Evolutionary conservation across 2,888 invertebrate species (phyloP).

Genomic region (Dastarcus helophoroides): DNA sequence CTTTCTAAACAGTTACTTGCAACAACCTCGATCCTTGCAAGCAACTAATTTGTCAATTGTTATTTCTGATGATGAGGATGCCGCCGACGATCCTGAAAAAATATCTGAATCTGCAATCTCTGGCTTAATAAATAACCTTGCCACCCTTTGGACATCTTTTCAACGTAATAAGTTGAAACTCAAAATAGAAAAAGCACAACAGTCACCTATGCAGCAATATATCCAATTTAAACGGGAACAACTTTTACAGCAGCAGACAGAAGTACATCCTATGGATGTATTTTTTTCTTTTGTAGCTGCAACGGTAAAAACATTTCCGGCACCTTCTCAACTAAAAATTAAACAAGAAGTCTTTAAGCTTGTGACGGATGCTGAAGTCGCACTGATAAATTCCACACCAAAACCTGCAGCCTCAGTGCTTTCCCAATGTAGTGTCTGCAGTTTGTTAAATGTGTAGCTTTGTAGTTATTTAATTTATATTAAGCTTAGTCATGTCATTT

Average conservation of each 20-base stretch:
- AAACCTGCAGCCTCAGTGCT: neutral
- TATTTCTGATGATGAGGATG: constrained; percentile 2
- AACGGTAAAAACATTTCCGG: constrained; percentile 3
- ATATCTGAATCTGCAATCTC: no score
- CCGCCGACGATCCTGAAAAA: neutral
- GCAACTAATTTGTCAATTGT: neutral
- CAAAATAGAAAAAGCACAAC: neutral
- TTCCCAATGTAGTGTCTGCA: neutral
- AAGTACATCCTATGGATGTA: neutral
- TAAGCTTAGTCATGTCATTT: no score
- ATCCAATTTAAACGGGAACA: constrained; percentile 1
- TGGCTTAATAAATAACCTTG: no score
- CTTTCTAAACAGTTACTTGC: neutral
- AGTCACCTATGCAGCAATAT: constrained; percentile 3
- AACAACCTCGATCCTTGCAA: neutral
- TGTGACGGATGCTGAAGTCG: neutral
- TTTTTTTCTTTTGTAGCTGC: neutral
- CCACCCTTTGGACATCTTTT: no score
- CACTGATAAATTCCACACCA: constrained; percentile 1
- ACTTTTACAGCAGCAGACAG: neutral
- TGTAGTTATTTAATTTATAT: no score
- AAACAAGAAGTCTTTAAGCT: neutral
- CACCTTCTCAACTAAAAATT: neutral
- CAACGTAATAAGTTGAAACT: neutral
- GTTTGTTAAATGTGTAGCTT: no score